Base-by-base conservation (phyloP, 2,797 vertebrate species). In the Trachops cirrhosus region DNA sequence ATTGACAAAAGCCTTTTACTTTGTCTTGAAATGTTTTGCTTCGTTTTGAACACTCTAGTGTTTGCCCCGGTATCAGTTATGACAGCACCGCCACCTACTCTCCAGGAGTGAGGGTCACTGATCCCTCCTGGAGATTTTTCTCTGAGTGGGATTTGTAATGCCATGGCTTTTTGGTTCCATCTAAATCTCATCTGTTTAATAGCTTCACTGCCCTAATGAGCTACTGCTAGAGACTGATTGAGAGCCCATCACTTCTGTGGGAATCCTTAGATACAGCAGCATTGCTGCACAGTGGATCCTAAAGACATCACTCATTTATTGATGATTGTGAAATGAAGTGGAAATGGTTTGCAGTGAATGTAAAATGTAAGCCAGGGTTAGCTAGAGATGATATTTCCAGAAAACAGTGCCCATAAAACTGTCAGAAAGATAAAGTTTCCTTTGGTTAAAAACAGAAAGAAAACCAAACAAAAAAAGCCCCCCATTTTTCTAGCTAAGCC, bases 161-260 rank as follows among this genome's bases (percentile, higher is more conserved):
- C 94, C 97, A 82, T 91, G 85, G n/a, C 67, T 97, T 68, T 97
- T 97, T 87, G 48, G 91, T 94, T 85, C 93, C 77, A 26, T 78
- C 57, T 98, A 96, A 97, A 92, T 98, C 79, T 94, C 90, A 92
- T 91, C 80, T 67, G 80, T 70, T 98, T 98, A 98, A 98, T 97
- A 97, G 96, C 88, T 98, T 97, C 86, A 71, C 94, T 97, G 93
- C 79, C 57, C 94, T 95, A 97, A 97, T 96, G 91, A 91, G 86
- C 97, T 97, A 90, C 82, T 34, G 54, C 90, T 95, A 89, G 95
- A 95, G 96, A 90, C 77, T 92, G 50, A 62, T 32, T 93, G 93
- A 94, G 71, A 96, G 70, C 79, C 54, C 62, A 95, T 75, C 62
- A 96, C 46, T 97, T 97, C 78, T 79, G 89, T 98, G 73, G 75